Conservation (phyloP, 2,797 vertebrate genomes). For the Alouatta caraya region DNA sequence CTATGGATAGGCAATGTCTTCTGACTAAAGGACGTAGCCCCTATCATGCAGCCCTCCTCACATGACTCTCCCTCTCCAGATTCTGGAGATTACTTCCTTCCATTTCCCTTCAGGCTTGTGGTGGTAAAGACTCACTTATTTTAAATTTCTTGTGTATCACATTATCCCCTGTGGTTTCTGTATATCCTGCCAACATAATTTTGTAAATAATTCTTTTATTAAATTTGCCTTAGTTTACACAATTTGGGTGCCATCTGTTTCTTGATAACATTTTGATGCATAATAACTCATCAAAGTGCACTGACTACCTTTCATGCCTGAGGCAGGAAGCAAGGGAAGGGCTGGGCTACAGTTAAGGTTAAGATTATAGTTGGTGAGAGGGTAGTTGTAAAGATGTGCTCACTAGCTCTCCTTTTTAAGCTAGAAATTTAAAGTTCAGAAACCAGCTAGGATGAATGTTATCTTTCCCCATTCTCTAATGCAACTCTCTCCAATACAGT, state of each 20-base stretch:
- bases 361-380: not conserved
- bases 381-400: not conserved
- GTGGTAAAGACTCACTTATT: not conserved
- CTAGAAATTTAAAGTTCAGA: not conserved
- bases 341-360: not conserved
- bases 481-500: not conserved
- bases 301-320: not conserved
- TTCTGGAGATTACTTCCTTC: not conserved
- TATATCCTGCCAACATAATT: not conserved
- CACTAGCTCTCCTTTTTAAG: not conserved
- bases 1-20: not conserved
- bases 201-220: not conserved
- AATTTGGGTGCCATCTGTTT: conserved; percentile 14
- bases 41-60: not conserved
- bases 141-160: not conserved
- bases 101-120: not conserved
- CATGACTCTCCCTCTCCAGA: not conserved
- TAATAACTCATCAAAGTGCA: not conserved
- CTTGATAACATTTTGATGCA: not conserved
- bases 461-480: not conserved
- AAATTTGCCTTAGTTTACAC: conserved; percentile 4
- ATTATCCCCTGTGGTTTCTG: not conserved
- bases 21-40: not conserved
- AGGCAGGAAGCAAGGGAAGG: not conserved
- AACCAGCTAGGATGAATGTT: not conserved